Conservation (phyloP, 2,888 invertebrate species). For the Platypus cylindrus region DNA sequence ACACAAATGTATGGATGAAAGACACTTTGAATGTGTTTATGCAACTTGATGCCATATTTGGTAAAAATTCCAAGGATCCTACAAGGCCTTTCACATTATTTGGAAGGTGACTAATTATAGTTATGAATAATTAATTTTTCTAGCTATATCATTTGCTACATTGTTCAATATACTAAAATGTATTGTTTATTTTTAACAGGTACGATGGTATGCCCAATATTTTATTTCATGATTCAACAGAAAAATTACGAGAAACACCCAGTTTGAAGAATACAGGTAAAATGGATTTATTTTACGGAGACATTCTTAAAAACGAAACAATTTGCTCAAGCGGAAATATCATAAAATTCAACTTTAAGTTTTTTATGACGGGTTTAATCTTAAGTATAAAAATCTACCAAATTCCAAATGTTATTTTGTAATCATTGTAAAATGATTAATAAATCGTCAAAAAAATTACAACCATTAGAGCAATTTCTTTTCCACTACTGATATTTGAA, state of each 20-base stretch:
- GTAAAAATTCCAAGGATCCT: conserved; percentile 43
- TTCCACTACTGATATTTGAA: too few species aligned
- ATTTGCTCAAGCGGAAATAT: too few species aligned
- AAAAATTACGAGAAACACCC: conserved; percentile 27
- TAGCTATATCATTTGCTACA: not conserved
- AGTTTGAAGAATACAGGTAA: conserved; percentile 24
- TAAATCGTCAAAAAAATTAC: too few species aligned
- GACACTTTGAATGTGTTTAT: conserved; percentile 60
- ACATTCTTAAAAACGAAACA: conserved; percentile 16
- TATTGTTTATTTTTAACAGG: conserved; percentile 19
- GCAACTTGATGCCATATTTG: conserved; percentile 58
- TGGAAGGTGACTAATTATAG: conserved; percentile 29
- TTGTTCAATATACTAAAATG: not conserved
- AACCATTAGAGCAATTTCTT: too few species aligned
- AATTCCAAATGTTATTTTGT: too few species aligned
- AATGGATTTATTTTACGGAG: conserved; percentile 25
- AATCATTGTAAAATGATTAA: too few species aligned
- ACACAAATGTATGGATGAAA: conserved; percentile 43
- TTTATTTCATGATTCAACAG: conserved; percentile 50
- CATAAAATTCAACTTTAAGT: too few species aligned
- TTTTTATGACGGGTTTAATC: too few species aligned
- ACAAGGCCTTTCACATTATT: conserved; percentile 57
- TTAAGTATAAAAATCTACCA: too few species aligned
- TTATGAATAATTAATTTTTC: not conserved
- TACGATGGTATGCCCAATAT: conserved; percentile 52